Evolutionary conservation across 2,888 invertebrate species (phyloP).

Genomic region (Notocelia uddmanniana): DNA sequence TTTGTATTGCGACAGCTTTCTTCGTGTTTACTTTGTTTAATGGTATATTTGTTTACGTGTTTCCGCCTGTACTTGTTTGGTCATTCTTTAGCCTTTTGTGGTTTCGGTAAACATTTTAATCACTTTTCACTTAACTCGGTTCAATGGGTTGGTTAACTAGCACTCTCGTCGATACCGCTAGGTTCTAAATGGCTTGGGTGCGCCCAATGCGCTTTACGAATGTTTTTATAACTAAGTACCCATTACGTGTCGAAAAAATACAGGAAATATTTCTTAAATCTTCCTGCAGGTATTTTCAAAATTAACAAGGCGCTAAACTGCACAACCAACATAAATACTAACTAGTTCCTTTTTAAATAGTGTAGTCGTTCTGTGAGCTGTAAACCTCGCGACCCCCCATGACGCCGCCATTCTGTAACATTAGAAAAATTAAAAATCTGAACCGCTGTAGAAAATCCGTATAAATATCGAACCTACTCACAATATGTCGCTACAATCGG

Average conservation of each 20-base stretch:
- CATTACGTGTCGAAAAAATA: too few relatives aligned
- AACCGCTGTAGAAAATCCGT: too few relatives aligned
- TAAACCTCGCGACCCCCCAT: too few relatives aligned
- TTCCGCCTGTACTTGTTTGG: conserved; percentile 54
- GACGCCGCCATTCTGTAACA: too few relatives aligned
- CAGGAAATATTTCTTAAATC: too few relatives aligned
- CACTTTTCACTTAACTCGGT: conserved; percentile 55
- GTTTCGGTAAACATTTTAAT: conserved; percentile 57
- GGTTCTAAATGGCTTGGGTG: conserved; percentile 27
- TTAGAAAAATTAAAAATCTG: too few relatives aligned
- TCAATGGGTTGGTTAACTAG: conserved; percentile 37
- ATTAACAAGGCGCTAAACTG: neutral
- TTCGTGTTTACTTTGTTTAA: conserved; percentile 62
- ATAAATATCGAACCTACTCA: too few relatives aligned
- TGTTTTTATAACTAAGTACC: neutral
- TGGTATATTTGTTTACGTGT: conserved; percentile 64
- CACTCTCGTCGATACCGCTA: conserved; percentile 36
- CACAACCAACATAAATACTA: neutral
- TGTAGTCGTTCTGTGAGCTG: too few relatives aligned
- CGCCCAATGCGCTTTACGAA: conserved; percentile 1
- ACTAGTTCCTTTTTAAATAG: too few relatives aligned
- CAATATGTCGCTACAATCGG: too few relatives aligned
- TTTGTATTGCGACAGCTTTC: conserved; percentile 51
- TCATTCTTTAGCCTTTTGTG: conserved; percentile 58
- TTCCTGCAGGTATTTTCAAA: too few relatives aligned